Base-by-base conservation (phyloP, 2,797 vertebrate genomes). In the Rhadinocentrus ornatus region DNA sequence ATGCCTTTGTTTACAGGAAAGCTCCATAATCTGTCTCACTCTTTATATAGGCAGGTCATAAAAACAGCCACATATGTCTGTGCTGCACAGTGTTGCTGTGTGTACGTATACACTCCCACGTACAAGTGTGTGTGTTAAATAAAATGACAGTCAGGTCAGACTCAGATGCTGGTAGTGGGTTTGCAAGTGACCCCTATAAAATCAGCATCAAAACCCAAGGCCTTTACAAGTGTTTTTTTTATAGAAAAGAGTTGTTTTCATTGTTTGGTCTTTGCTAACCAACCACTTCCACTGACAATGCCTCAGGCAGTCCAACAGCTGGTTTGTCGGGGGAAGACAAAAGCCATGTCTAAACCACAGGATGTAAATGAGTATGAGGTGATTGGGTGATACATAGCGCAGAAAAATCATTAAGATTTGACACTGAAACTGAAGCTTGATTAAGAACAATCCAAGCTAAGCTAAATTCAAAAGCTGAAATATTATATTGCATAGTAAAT, bases 1-100 rank as follows among this genome's bases (percentile, higher is more conserved):
- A 89, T 80, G 81, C 77, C 73, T 82, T 87, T 86, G 86, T 90
- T 90, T 87, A 89, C 80, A 86, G 77, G 70, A 87, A 90, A 77
- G 68, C 62, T 41, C 58, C 68, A 71, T 81, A 77, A 87, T 84
- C 64, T 55, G 76, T 71, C 81, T 81, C 61, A 22, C 52, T 82
- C 79, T 85, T 85, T 86, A 88, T 82, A 74, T 74, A 83, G 70
- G 73, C 56, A 68, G 69, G 69, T 32, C 81, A 81, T 84, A 88
- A 90, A 89, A 68, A 75, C 58, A 58, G 27, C 77, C 79, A 66
- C 79, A 77, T 74, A 80, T 73, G 78, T 86, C 76, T 75, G 67
- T 10, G 34, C 63, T 48, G 34, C 71, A 71, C 18, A 5, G 66
- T 16, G 41, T 61, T 9, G 26, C 48, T 20, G 75, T 35, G 8